Evolutionary conservation across 2,888 invertebrate genomes (phyloP).

Genomic region (Helobdella robusta): DNA sequence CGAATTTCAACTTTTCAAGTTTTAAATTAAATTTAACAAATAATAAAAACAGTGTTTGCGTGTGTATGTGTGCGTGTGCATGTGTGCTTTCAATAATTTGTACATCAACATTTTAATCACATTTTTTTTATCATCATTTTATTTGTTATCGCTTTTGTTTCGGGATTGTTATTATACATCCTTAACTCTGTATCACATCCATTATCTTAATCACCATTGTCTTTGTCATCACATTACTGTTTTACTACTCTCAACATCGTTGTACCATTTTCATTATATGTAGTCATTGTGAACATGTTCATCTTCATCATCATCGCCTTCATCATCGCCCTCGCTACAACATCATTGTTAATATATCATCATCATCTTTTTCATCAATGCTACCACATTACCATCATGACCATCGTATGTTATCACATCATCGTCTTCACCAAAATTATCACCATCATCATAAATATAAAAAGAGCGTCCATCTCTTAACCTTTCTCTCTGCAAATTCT

Average conservation of each 20-base stretch:
- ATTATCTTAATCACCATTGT: too few species aligned
- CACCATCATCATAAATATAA: background rate
- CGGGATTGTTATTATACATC: background rate
- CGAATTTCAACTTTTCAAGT: too few species aligned
- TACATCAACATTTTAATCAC: background rate
- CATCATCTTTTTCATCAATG: background rate
- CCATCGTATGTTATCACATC: background rate
- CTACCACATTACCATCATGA: background rate
- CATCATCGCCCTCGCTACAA: too few species aligned
- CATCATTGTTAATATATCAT: background rate
- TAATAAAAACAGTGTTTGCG: background rate
- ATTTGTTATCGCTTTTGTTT: background rate
- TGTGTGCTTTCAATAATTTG: background rate
- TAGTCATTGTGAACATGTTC: too few species aligned
- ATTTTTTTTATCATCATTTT: background rate
- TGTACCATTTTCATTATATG: too few species aligned
- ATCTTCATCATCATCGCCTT: too few species aligned
- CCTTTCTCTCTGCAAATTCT: slow-evolving; percentile 14
- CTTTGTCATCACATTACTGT: too few species aligned
- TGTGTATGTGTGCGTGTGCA: background rate
- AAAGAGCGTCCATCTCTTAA: background rate
- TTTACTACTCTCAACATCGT: too few species aligned
- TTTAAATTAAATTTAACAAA: too few species aligned
- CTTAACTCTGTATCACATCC: background rate
- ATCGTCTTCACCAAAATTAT: background rate